Conservation (phyloP, 2,888 invertebrate species). For the Coelogynopora nodosa region DNA sequence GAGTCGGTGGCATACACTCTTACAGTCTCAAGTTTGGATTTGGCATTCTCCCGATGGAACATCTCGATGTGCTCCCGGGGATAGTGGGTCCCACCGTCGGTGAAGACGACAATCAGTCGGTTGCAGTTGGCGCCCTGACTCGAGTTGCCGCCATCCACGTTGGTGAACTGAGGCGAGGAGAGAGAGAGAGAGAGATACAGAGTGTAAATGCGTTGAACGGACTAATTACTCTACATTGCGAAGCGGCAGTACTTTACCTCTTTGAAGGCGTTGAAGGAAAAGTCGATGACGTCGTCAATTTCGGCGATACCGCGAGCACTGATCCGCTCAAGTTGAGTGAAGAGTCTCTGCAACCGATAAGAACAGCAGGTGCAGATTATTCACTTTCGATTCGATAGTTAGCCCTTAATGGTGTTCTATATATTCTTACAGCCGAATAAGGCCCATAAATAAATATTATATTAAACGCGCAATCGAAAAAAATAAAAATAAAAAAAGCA, state of each 20-base stretch:
- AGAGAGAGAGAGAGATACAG: too few species aligned
- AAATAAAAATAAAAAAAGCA: too few species aligned
- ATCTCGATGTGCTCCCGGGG: constrained; percentile 48
- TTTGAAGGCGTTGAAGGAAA: constrained; percentile 62
- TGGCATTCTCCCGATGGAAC: background rate
- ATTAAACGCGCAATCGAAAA: too few species aligned
- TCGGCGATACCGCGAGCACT: constrained; percentile 61
- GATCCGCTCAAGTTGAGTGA: constrained; percentile 55
- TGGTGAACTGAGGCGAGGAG: constrained; percentile 51
- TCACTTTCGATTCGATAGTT: too few species aligned
- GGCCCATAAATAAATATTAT: too few species aligned
- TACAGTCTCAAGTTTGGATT: background rate
- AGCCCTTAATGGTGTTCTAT: too few species aligned
- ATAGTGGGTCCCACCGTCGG: constrained; percentile 64
- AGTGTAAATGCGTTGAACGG: background rate
- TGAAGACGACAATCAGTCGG: constrained; percentile 65
- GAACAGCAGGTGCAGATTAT: too few species aligned
- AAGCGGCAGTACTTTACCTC: constrained; percentile 54
- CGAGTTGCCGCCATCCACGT: constrained; percentile 51
- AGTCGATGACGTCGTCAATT: constrained; percentile 61
- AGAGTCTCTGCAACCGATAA: constrained; percentile 23
- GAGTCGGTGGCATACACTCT: background rate
- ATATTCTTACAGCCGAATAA: too few species aligned
- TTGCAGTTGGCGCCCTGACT: constrained; percentile 63
- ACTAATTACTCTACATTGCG: background rate